phyloP scores from a whole-genome alignment of 2,113 vertebrate genomes.

The Scytalopus superciliaris region DNA sequence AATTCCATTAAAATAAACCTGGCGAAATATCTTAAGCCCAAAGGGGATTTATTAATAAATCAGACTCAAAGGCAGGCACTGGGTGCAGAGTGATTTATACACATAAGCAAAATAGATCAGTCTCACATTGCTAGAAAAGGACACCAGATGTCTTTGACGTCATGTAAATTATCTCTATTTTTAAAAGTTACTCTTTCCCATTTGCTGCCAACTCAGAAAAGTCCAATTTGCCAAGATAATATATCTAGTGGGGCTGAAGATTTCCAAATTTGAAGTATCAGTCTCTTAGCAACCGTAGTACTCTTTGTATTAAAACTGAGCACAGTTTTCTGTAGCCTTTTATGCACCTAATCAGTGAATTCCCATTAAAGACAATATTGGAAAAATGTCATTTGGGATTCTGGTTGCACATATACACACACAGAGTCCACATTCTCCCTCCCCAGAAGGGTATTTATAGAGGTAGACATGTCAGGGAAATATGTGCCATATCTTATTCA shows the following conservation, averaged over 20 bases:
- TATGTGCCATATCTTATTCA: slow-evolving; percentile 27
- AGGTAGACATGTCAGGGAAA: slow-evolving; percentile 18
- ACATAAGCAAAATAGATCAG: slow-evolving; percentile 48
- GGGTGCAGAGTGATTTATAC: slow-evolving; percentile 31
- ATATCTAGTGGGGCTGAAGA: slow-evolving; percentile 42
- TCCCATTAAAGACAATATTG: slow-evolving; percentile 14
- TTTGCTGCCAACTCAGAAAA: slow-evolving; percentile 63
- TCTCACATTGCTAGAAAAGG: slow-evolving; percentile 50
- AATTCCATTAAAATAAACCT: background rate
- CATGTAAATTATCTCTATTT: slow-evolving; percentile 58
- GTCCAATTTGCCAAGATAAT: slow-evolving; percentile 57
- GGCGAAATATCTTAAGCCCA: background rate
- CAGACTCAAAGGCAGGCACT: background rate
- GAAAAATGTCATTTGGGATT: background rate
- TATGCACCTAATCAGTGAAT: slow-evolving; percentile 37
- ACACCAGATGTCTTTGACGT: slow-evolving; percentile 63
- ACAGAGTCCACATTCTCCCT: background rate
- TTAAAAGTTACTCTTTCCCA: slow-evolving; percentile 63
- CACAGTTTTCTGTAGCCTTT: slow-evolving; percentile 16
- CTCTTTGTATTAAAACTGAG: slow-evolving; percentile 59
- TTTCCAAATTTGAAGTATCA: slow-evolving; percentile 56
- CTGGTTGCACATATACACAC: background rate
- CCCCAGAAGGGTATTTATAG: slow-evolving; percentile 30
- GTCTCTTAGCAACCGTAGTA: slow-evolving; percentile 73
- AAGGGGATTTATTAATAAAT: background rate